Evolutionary conservation across 2,113 vertebrate genomes (phyloP), one percentile per base, ranked within the genome.

Genomic region (Callithrix jacchus): DNA sequence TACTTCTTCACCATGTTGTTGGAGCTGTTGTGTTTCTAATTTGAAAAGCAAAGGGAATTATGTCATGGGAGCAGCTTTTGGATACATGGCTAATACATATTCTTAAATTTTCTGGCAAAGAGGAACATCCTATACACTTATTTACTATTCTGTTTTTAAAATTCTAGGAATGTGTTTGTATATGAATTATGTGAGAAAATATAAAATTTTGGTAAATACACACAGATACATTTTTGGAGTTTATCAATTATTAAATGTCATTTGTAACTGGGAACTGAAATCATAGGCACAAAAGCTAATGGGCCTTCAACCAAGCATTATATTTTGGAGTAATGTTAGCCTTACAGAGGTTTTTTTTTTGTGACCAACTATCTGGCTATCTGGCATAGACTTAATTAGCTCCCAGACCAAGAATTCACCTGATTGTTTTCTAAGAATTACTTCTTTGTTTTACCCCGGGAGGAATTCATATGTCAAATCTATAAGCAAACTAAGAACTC

Each of bases 11-110:
- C 18, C 83, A 42, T 32, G 7, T 23, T 71, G 23, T 70, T 86
- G 25, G 6, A 66, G 8, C 6, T 95, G 45, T 32, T 58, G 23
- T 68, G 70, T 25, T 93, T 93, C 93, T 85, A 89, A 82, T 77
- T n/a, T 73, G 52, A 92, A 79, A 96, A 71, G 30, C 82, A 73
- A 96, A 77, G 82, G 87, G 18, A 89, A 89, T 82, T 49, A 58
- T 58, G 13, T 92, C 58, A 71, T 21, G 66, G 16, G 13, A 27
- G 9, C 70, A 83, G 20, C 32, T 86, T 96, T 81, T 52, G 23
- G 4, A 40, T 52, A 85, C 32, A 73, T 45, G 37, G 12, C 35
- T 42, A 93, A 91, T 82, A 82, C 16, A 0, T 49, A 23, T 47
- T 94, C 89, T 87, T 14, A 52, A 77, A 70, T 93, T 91, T 88